A percentile compares a stretch with the other conserved stretches of the same genome.
Evolutionary conservation across 2,113 vertebrate genomes (phyloP).

Genomic region (Lagopus muta): DNA sequence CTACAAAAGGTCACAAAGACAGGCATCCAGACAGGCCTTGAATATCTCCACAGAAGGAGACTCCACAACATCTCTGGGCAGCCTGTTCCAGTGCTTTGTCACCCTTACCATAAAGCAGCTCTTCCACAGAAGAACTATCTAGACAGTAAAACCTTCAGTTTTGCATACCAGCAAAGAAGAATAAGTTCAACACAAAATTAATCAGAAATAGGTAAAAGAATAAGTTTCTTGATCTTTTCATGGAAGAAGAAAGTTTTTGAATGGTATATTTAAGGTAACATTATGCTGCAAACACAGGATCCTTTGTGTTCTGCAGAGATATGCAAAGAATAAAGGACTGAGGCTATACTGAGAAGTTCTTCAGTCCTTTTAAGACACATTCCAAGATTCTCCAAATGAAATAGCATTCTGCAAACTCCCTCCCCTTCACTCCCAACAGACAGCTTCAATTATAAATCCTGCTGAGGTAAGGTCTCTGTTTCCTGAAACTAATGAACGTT

Average conservation of each 20-base stretch:
- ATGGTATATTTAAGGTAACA: background rate
- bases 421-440: background rate
- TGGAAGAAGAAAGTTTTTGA: background rate
- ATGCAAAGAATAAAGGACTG: background rate
- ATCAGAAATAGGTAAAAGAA: background rate
- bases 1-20: too few species aligned
- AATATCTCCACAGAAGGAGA: too few species aligned
- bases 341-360: too few species aligned
- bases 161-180: background rate
- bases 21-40: too few species aligned
- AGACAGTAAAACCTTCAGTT: background rate
- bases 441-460: constrained; percentile 38
- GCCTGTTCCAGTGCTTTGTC: too few species aligned
- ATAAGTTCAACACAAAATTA: background rate
- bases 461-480: constrained; percentile 33
- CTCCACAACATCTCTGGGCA: too few species aligned
- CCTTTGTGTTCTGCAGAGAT: background rate
- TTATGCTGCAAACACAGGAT: background rate
- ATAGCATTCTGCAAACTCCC: background rate
- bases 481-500: background rate
- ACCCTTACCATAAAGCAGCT: too few species aligned
- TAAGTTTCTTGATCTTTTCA: background rate
- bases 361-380: background rate
- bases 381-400: background rate
- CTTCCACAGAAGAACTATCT: too few species aligned